Evolutionary conservation across 2,888 invertebrate genomes (phyloP), one percentile per base, ranked within the genome.

Genomic region (Oithona nana): DNA sequence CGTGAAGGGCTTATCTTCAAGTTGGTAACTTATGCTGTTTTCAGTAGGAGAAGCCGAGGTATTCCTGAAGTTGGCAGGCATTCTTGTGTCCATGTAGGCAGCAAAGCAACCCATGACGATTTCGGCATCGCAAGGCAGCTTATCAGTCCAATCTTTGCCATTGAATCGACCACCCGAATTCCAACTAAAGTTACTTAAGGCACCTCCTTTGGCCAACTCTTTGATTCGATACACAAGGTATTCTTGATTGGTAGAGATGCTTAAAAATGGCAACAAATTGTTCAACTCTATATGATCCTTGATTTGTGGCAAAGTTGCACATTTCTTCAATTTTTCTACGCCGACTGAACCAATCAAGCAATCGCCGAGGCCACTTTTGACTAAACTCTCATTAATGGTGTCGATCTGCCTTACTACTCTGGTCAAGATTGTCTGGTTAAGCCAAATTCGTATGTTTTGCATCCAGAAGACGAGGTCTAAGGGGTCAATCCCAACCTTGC

Each of bases 141-240:
- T 80, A 65, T 83, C 83, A 68, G 83, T 84, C 89, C 90, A 89
- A 57, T 80, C 80, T 69, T 84, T 81, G 20, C 82, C 82, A 69
- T 82, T 80, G 69, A 80, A 79, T 29, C 75, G 75, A 51, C 85
- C 83, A 54, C 92, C 92, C 64, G 82, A 80, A 73, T 84, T 83
- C 90, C 92, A 93, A 66, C 82, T 82, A 74, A 85, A 93, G 68
- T 84, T 84, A 69, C 86, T 84, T 76, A 93, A 83, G 70, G 88
- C 88, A 13, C 88, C 87, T 65, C 88, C 88, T 70, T 79, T 80
- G 0, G 85, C 80, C 65, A 93, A 76, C 69, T 85, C 84, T 78
- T 79, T 78, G 31, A 92, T 82, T 67, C 93, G 77, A 65, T 81
- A 81, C 57, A 86, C 83, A 22, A 88, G 75, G 76, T 92, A 93